Evolutionary conservation across 2,888 invertebrate genomes (phyloP).

Genomic region (Synergus japonicus): DNA sequence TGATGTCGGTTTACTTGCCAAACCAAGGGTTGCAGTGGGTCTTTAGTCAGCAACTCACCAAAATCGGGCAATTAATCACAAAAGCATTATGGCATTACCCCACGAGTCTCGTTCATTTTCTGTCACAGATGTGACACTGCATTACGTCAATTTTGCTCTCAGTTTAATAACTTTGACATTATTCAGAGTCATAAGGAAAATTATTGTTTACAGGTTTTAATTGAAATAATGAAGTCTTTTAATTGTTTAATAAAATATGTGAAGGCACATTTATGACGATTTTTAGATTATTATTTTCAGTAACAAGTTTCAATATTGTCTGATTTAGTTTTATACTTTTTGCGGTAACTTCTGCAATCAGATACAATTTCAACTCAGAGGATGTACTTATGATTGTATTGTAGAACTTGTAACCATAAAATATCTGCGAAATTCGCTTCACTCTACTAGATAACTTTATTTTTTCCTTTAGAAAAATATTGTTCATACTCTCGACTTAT

Average conservation of each 20-base stretch:
- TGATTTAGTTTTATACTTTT: not conserved
- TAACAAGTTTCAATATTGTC: not conserved
- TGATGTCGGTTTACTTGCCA: conserved; percentile 3
- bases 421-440: conserved; percentile 9
- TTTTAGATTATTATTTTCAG: not conserved
- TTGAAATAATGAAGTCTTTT: not conserved
- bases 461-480: not conserved
- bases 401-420: conserved; percentile 9
- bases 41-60: conserved; percentile 58
- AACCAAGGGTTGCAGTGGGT: not conserved
- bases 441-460: conserved; percentile 1
- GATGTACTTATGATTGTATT: conserved; percentile 17
- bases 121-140: conserved; percentile 54
- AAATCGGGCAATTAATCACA: conserved; percentile 59
- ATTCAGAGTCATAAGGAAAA: not conserved
- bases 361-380: conserved; percentile 17
- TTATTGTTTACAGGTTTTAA: not conserved
- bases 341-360: not conserved
- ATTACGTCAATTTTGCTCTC: conserved; percentile 46
- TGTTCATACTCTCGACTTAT: not conserved
- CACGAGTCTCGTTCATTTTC: conserved; percentile 52
- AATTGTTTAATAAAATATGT: not conserved
- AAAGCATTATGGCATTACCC: conserved; percentile 44
- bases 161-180: conserved; percentile 10
- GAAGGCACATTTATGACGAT: not conserved